phyloP scores from a whole-genome alignment of 2,113 vertebrate species.

The Rutilus rutilus region DNA sequence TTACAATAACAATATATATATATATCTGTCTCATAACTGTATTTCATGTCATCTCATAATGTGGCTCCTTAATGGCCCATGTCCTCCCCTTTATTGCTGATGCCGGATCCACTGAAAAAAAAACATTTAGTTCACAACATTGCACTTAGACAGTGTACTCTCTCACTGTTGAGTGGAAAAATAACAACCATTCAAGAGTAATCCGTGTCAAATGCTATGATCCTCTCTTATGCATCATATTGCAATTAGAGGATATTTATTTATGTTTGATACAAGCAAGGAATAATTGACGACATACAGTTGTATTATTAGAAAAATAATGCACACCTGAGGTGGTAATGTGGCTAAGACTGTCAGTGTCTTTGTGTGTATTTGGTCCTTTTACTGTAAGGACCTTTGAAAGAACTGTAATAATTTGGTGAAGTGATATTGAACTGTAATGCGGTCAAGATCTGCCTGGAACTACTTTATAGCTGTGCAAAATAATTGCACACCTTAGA shows the following conservation, averaged over 20 bases:
- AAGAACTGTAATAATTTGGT: no score
- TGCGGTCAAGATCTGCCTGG: no score
- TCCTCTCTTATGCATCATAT: neutral
- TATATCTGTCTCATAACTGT: conserved; percentile 17
- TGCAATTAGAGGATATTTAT: conserved; percentile 35
- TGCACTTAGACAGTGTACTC: conserved; percentile 16
- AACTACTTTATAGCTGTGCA: no score
- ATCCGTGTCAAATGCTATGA: neutral
- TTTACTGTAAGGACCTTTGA: no score
- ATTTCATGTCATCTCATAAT: conserved; percentile 14
- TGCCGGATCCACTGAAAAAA: conserved; percentile 16
- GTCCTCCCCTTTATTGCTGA: conserved; percentile 19
- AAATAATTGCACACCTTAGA: no score
- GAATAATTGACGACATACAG: no score
- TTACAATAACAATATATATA: conserved; percentile 35
- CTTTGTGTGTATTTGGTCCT: no score
- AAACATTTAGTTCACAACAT: neutral
- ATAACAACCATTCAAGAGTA: conserved; percentile 7
- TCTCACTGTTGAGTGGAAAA: neutral
- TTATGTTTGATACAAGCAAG: neutral
- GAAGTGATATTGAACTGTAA: no score
- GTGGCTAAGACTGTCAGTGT: no score
- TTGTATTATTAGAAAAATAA: no score
- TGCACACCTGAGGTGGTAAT: no score
- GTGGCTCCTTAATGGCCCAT: conserved; percentile 23